phyloP scores from a whole-genome alignment of 2,797 vertebrate genomes.

The Anabas testudineus region DNA sequence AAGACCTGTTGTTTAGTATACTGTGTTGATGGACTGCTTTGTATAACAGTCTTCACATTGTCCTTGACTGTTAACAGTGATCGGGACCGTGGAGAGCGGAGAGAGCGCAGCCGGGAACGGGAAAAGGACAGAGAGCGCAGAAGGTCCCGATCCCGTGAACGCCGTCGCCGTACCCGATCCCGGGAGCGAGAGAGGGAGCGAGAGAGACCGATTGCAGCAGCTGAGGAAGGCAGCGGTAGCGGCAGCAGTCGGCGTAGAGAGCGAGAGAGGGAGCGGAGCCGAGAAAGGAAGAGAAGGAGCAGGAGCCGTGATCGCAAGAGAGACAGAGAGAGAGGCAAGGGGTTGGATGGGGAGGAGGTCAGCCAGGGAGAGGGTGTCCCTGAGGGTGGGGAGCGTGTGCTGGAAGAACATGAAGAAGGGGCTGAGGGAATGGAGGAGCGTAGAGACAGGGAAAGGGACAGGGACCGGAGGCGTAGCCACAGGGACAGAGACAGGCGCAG shows the following conservation, averaged over 20 bases:
- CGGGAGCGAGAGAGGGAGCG: constrained; percentile 80
- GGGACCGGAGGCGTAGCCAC: constrained; percentile 87
- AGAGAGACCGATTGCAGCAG: constrained; percentile 36
- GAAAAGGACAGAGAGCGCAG: constrained; percentile 89
- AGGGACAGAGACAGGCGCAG: constrained; percentile 85
- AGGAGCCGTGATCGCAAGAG: constrained; percentile 81
- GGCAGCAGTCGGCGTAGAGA: constrained; percentile 55
- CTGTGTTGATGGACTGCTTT: background rate
- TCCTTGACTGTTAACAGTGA: constrained; percentile 45
- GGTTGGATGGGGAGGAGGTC: constrained; percentile 78
- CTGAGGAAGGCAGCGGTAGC: constrained; percentile 63
- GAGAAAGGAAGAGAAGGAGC: constrained; percentile 85
- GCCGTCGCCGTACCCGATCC: constrained; percentile 81
- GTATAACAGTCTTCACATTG: background rate
- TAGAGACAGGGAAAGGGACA: constrained; percentile 82
- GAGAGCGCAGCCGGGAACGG: constrained; percentile 88
- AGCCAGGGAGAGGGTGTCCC: constrained; percentile 57
- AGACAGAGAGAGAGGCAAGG: constrained; percentile 88
- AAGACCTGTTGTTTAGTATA: accelerated
- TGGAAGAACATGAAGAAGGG: constrained; percentile 81
- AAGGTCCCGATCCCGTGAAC: constrained; percentile 85
- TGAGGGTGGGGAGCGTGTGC: constrained; percentile 66
- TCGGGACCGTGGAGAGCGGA: constrained; percentile 84
- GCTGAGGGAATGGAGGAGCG: constrained; percentile 83
- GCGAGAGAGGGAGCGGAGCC: constrained; percentile 84